Conservation (phyloP, 1,140 invertebrate genomes). For the Monomorium pharaonis region DNA sequence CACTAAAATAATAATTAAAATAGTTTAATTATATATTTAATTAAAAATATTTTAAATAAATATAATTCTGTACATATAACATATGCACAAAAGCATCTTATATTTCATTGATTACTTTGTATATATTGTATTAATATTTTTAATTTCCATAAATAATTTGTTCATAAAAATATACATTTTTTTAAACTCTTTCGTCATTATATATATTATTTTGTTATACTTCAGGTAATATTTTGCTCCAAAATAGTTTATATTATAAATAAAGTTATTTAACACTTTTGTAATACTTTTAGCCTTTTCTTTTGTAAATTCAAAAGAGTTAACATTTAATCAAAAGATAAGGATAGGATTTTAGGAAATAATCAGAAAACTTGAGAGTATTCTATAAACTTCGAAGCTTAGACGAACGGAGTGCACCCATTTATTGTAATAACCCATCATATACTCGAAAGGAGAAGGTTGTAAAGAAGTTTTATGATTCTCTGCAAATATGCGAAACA, state of each 20-base stretch:
- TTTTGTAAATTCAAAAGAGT: background rate
- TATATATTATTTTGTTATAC: background rate
- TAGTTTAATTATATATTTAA: background rate
- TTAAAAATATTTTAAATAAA: background rate
- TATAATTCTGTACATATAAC: background rate
- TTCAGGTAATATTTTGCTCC: background rate
- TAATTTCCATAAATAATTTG: background rate
- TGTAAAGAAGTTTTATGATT: constrained; percentile 55
- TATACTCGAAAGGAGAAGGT: constrained; percentile 69
- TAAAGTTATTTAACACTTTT: background rate
- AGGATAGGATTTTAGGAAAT: background rate
- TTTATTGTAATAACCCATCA: constrained; percentile 67
- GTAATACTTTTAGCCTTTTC: background rate
- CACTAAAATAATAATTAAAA: background rate
- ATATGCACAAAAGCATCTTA: background rate
- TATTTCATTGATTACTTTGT: background rate
- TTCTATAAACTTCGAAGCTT: constrained; percentile 63
- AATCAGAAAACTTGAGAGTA: constrained; percentile 24
- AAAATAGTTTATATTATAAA: background rate
- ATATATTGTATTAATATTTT: background rate
- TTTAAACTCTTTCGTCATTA: background rate
- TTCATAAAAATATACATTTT: background rate
- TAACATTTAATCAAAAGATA: background rate
- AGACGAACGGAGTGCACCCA: constrained; percentile 67
- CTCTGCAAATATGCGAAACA: constrained; percentile 62